Evolutionary conservation across 2,888 invertebrate species (phyloP).

Genomic region (Epinotia demarniana): DNA sequence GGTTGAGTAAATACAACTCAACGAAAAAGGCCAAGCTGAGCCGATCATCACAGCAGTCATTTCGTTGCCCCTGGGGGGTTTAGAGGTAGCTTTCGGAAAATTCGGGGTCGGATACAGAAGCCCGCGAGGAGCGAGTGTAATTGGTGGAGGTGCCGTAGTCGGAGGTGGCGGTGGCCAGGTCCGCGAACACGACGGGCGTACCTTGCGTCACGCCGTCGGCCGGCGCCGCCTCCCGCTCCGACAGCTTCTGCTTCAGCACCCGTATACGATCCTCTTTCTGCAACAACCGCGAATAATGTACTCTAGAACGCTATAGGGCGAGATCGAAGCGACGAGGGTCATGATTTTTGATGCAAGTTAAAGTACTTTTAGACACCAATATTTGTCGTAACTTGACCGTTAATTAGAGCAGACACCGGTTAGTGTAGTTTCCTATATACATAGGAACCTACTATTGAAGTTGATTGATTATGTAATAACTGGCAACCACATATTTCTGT

Average conservation of each 20-base stretch:
- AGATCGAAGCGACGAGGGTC: background rate
- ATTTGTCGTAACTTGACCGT: too few species aligned
- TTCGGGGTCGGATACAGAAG: conserved; percentile 94
- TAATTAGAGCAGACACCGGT: background rate
- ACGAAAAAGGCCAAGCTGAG: background rate
- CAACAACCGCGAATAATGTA: conserved; percentile 49
- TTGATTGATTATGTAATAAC: too few species aligned
- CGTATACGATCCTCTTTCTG: conserved; percentile 96
- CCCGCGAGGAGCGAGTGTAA: conserved; percentile 92
- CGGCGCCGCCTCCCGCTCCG: conserved; percentile 89
- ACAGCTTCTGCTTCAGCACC: conserved; percentile 90
- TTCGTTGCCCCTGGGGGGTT: conserved; percentile 45
- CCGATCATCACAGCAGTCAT: conserved; percentile 1
- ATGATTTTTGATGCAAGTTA: too few species aligned
- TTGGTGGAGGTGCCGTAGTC: conserved; percentile 91
- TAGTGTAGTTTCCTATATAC: background rate
- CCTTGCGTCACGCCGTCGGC: conserved; percentile 87
- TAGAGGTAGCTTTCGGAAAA: conserved; percentile 95
- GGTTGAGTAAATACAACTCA: background rate
- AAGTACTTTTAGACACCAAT: too few species aligned
- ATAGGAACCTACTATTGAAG: too few species aligned
- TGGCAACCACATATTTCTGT: too few species aligned
- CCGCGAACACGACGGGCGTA: conserved; percentile 89
- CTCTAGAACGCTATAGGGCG: background rate
- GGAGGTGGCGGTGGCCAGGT: conserved; percentile 92